Percentiles rank a stretch among this genome's conserved stretches.
These are phyloP conservation scores for Epinephelus coioides DNA, from an alignment of 2,797 vertebrate species.

Conservation along the genomic window DNA sequence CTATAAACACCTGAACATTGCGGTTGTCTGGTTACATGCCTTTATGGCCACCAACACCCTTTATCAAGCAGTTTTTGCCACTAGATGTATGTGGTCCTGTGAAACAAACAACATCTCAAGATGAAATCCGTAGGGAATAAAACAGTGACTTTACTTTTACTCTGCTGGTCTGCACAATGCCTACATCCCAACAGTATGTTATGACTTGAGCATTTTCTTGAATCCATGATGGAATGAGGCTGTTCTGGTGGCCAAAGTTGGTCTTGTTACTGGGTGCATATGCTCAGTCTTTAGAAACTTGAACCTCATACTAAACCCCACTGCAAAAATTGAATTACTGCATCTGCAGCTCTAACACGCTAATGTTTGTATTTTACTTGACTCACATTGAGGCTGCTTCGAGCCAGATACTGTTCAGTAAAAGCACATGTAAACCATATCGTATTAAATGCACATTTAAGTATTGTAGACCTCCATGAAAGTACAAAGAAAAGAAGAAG, in stretches of 20 bases:
- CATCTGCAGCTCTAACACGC: not conserved
- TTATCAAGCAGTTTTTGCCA: not conserved
- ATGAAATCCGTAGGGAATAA: not conserved
- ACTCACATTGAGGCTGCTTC: not conserved
- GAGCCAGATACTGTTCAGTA: not conserved
- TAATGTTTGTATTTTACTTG: not conserved
- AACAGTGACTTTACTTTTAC: too few species aligned
- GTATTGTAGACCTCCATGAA: not conserved
- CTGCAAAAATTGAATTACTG: not conserved
- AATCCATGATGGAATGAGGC: not conserved
- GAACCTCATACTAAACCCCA: not conserved
- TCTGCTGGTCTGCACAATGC: not conserved
- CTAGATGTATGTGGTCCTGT: not conserved
- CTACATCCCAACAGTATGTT: not conserved
- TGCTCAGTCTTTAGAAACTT: not conserved
- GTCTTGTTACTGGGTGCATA: not conserved
- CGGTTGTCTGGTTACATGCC: not conserved
- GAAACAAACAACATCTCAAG: not conserved
- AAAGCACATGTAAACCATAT: not conserved
- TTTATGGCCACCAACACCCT: not conserved
- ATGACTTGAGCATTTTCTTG: not conserved
- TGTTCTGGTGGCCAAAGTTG: not conserved
- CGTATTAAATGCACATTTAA: not conserved
- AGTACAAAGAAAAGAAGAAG: too few species aligned
- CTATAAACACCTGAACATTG: not conserved